Evolutionary conservation across 1,140 invertebrate genomes (phyloP), one percentile per base, ranked within the genome.

Genomic region (Cryptotermes secundus): DNA sequence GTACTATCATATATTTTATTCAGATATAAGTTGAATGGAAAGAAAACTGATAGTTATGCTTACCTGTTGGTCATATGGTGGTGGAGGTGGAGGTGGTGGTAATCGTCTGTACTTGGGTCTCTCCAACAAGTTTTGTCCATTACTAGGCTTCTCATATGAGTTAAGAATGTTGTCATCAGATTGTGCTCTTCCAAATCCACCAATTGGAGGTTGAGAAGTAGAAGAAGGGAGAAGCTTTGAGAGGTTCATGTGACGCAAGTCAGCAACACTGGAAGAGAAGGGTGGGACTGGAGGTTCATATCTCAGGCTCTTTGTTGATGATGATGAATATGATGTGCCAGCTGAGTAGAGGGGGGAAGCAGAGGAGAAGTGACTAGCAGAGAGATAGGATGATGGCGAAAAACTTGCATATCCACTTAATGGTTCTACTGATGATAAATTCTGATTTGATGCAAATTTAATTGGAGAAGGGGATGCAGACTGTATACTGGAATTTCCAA

Each of bases 111-210:
- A 92, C 87, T 93, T 93, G 6, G 92, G 88, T 10, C 91, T 92
- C 86, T 89, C 92, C 88, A 88, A 88, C 49, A 82, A 42, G 59
- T n/a, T 31, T n/a, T 72, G 59, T 65, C 34, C 72, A 49, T n/a
- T 42, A n/a, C 31, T 45, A 26, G 85, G 83, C 35, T 87, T 87
- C 59, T 87, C 86, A 81, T 94, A 93, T 83, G 91, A 91, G 86
- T 94, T 95, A 85, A 96, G 89, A 87, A 96, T 93, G 87, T 96
- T 96, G 87, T 96, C 95, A 87, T 96, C 94, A 82, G 95, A 95
- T 87, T 93, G 92, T 24, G 95, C 94, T 86, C 94, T 90, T 49
- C 92, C 90, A 88, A 95, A 95, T 22, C 83, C 49, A 26, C 38
- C 38, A 38, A 53, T 42, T 16, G 81, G 81, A 6, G 81, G 45